Conservation (phyloP, 1,140 invertebrate genomes). For the Leptopilina boulardi region DNA sequence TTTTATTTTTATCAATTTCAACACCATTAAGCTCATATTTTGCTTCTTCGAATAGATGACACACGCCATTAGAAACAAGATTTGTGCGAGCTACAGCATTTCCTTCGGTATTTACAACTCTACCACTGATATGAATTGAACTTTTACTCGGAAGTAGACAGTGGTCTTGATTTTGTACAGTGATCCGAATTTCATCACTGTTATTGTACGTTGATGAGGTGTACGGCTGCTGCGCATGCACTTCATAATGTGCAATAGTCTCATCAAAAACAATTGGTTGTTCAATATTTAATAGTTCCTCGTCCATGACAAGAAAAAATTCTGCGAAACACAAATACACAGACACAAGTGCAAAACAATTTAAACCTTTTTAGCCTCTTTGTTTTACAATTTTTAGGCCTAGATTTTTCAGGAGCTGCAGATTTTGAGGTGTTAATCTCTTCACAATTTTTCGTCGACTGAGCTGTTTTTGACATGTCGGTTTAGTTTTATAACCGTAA, state of each 20-base stretch:
- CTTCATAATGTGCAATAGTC: constrained; percentile 57
- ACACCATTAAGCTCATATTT: too few species aligned
- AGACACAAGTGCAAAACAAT: too few species aligned
- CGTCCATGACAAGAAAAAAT: too few species aligned
- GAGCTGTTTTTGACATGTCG: neutral
- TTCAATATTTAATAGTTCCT: too few species aligned
- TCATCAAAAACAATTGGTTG: constrained; percentile 50
- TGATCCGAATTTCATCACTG: constrained; percentile 67
- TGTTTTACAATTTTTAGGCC: too few species aligned
- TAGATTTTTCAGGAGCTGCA: neutral
- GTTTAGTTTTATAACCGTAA: neutral
- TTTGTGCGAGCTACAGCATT: constrained; percentile 25
- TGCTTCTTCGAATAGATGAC: too few species aligned
- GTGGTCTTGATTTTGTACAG: constrained; percentile 66
- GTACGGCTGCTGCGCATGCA: too few species aligned
- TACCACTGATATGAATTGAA: constrained; percentile 63
- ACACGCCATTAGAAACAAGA: too few species aligned
- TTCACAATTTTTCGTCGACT: neutral
- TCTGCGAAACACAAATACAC: too few species aligned
- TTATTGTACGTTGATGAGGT: constrained; percentile 59
- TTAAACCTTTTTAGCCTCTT: too few species aligned
- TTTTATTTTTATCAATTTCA: too few species aligned
- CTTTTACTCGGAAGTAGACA: constrained; percentile 61
- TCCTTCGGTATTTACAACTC: constrained; percentile 49
- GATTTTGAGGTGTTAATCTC: neutral